These are phyloP conservation scores for Noctua janthe DNA, from an alignment of 2,888 invertebrate species.

Conservation along the genomic window DNA sequence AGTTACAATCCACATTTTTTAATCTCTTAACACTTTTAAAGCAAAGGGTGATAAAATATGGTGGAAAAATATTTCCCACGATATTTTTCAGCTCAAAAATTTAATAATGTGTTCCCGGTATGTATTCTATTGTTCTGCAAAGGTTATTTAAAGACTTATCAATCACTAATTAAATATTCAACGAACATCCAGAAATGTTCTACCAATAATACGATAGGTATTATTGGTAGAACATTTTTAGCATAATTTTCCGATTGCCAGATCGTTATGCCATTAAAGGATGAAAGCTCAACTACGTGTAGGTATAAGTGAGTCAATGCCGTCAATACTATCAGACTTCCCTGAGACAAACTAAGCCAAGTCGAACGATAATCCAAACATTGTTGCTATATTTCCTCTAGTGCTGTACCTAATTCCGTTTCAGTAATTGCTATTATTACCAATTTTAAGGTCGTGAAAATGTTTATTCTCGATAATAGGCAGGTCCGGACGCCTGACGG, in stretches of 20 bases:
- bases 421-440: conserved; percentile 65
- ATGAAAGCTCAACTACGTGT: neutral
- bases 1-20: neutral
- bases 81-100: no score
- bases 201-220: no score
- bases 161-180: no score
- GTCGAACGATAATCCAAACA: conserved; percentile 7
- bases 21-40: neutral
- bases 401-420: conserved; percentile 35
- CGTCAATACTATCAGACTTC: neutral
- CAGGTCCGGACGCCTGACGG: conserved; percentile 50
- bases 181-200: no score
- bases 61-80: no score
- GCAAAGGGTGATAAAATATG: no score
- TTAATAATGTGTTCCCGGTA: no score
- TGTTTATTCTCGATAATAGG: conserved; percentile 57
- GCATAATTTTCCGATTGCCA: no score
- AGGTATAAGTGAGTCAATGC: neutral
- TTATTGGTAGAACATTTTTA: no score
- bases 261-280: no score
- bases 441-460: conserved; percentile 67
- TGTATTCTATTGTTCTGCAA: no score
- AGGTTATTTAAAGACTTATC: no score
- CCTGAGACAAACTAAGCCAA: neutral
- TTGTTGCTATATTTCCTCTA: conserved; percentile 27